Evolutionary conservation across 1,140 invertebrate species (phyloP), one percentile per base, ranked within the genome.

Genomic region (Ceratosolen fusciceps): DNA sequence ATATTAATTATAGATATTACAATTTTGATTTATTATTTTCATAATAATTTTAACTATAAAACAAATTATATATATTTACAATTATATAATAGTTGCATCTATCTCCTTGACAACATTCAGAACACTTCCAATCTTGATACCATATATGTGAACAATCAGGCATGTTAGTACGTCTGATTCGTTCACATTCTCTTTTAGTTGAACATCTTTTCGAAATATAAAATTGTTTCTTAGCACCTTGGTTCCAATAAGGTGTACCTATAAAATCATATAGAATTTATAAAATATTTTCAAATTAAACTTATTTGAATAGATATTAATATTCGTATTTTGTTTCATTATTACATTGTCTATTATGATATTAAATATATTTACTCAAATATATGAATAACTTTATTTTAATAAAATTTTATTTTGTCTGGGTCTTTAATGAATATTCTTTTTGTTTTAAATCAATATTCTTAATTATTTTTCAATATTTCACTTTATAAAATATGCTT

Each of bases 71-170:
- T 24, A 70, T 77, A 94, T 96, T 96, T 92, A 99, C 98, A 86
- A 98, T 97, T 34, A 98, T 94, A 88, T 95, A 99, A 89, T 97
- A 99, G 89, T 99, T 99, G 89, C 98, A 99, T 78, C 96, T 92
- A 90, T 99, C 98, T 60, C 98, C 98, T 85, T 95, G 94, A 89
- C 98, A 99, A 90, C 98, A 99, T 89, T 99, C 98, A 0, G 96
- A 95, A 91, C 98, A 99, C 80, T 95, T 94, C 98, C 98, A 99
- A 91, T 99, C 98, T 86, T 97, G 94, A 85, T 98, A 99, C 97
- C 97, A 99, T 85, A 99, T 97, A 86, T 98, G 93, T 26, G 97
- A 97, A 87, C 98, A 99, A 80, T 93, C 92, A 19, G 91, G 90
- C 93, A 96, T 96, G 81, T 94, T 93, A 29, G 91, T 90, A 72